Base-by-base conservation (phyloP, 2,113 vertebrate genomes). In the Oostethus manadensis region DNA sequence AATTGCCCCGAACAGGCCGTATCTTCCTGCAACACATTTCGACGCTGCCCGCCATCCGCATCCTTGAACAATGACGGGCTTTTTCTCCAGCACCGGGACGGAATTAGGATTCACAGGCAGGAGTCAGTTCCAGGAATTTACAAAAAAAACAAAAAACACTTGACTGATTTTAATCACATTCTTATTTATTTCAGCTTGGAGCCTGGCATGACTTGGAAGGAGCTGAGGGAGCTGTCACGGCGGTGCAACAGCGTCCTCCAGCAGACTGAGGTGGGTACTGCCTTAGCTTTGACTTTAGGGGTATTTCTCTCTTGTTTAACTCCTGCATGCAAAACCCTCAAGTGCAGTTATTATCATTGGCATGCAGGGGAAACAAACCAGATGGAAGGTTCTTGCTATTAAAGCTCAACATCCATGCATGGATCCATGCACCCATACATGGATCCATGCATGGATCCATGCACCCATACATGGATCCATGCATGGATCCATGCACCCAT, bases 101-200 rank as follows among this genome's bases (percentile, higher is more conserved):
- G 78, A 85, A 84, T 85, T 85, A 74, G 81, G 82, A 86, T 84
- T 85, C 86, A 84, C 81, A 85, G 76, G 67, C 76, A 71, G 72
- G 74, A 50, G 70, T 76, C 56, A 76, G 77, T 82, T 81, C 73
- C 76, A 82, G 71, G 74, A 82, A 80, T 71, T 20, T 62, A 11
- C 4, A 5, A 13, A 21, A 3, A 13, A 33, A n/a, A 23, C 23
- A 70, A 79, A 81, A 84, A 84, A 80, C 79, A 84, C 82, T 86
- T 81, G 79, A 84, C 80, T 86, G 83, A 88, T 87, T 87, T 84
- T 87, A 81, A 88, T 86, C 84, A 85, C 73, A 80, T 79, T 84
- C 79, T 77, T 84, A 80, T 86, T 86, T 84, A 82, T 84, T 86
- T 87, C 70, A 79, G 79, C 69, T 80, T 47, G 51, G 66, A 77